Base-by-base conservation (phyloP, 2,888 invertebrate species). In the Bombylius major region DNA sequence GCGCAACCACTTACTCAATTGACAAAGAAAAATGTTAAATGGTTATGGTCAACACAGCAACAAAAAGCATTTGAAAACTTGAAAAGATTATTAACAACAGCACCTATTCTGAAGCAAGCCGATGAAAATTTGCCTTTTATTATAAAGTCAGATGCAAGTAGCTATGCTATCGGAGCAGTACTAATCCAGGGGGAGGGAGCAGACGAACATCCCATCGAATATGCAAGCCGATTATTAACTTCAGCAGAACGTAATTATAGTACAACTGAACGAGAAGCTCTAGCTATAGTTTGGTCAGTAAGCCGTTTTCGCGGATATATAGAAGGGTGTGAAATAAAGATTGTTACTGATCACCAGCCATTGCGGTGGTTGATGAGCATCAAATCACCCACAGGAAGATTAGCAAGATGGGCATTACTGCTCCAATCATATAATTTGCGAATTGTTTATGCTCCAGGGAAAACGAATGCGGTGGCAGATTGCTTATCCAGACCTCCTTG, bases 1-100 rank as follows among this genome's bases (percentile, higher is more conserved):
- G 63, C 67, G 0, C 58, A 62, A 53, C 69, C 70, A 4, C 44
- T 70, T 9, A 67, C 66, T 36, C 6, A 8, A 3, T 55, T 70
- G 0, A 66, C 66, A 0, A 64, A 59, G 11, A 70, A 71, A 44
- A 59, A 55, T 6, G 49, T 61, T n/a, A 0, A 50, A 1, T 69
- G 69, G 66, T 36, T 31, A 6, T 68, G 67, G 67, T 57, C 32
- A 1, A 5, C 36, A 6, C 62, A 60, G 11, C 62, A 66, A 53
- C 13, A 57, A n/a, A n/a, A 13, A 33, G 62, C 66, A 0, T 69
- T 60, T 13, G 23, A 57, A 0, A 46, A 54, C 0, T 54, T 68
- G 3, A 63, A 62, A n/a, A 31, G n/a, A 2, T 52, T 58, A 1
- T 48, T 68, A 31, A 60, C 59, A 6, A 47, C 60, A 0, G 60